Evolutionary conservation across 2,888 invertebrate genomes (phyloP).

Genomic region (Drosophila infuscata): DNA sequence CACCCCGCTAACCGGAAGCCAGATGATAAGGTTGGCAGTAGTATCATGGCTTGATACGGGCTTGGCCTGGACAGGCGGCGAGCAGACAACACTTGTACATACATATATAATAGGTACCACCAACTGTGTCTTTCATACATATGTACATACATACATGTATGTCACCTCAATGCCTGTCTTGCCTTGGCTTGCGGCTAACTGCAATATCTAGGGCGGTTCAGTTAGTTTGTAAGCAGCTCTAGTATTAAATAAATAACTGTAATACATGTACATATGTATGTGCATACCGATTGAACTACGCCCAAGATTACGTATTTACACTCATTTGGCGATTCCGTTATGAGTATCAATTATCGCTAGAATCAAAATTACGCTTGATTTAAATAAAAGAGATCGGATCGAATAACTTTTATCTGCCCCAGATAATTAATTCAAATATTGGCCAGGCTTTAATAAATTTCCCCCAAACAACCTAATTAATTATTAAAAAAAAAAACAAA

Average conservation of each 20-base stretch:
- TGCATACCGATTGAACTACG: background rate
- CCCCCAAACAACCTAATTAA: background rate
- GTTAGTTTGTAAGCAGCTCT: constrained; percentile 6
- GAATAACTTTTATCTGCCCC: background rate
- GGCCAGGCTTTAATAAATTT: background rate
- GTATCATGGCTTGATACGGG: constrained; percentile 5
- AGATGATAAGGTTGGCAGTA: background rate
- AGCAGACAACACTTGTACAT: constrained; percentile 52
- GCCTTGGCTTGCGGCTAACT: constrained; percentile 22
- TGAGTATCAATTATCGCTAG: background rate
- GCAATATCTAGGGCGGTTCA: constrained; percentile 15
- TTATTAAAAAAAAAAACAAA: background rate
- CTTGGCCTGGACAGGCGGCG: constrained; percentile 18
- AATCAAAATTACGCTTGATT: background rate
- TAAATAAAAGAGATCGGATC: background rate
- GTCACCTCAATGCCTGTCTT: constrained; percentile 41
- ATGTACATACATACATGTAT: constrained; percentile 36
- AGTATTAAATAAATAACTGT: background rate
- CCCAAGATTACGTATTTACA: background rate
- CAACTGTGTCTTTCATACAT: constrained; percentile 40
- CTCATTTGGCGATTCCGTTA: background rate
- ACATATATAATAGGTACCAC: constrained; percentile 38
- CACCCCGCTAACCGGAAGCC: background rate
- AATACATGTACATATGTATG: background rate
- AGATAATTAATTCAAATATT: background rate